A percentile compares a stretch with the other conserved stretches of the same genome.
These are phyloP conservation scores for Melitaea athalia DNA, from an alignment of 2,888 invertebrate genomes.

Conservation along the genomic window DNA sequence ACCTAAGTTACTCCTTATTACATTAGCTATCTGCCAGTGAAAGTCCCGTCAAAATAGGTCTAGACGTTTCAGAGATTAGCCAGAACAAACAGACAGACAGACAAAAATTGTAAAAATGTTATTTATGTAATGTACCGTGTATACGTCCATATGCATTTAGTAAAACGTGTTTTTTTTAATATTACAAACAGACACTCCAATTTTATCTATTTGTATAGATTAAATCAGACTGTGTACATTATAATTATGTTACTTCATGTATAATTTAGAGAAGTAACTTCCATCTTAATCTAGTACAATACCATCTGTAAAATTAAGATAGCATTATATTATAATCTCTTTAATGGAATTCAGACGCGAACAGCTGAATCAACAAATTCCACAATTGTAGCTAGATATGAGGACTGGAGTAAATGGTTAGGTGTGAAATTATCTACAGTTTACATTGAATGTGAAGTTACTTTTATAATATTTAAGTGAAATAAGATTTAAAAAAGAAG, in stretches of 20 bases:
- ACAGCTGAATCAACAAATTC: constrained; percentile 51
- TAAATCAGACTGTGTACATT: neutral
- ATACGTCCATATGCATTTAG: too few relatives aligned
- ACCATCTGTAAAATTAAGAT: constrained; percentile 52
- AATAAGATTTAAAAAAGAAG: too few relatives aligned
- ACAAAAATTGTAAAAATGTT: too few relatives aligned
- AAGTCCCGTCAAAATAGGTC: too few relatives aligned
- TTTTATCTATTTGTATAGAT: neutral
- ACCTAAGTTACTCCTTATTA: too few relatives aligned
- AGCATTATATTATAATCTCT: constrained; percentile 49
- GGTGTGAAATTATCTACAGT: neutral
- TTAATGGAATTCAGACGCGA: constrained; percentile 45
- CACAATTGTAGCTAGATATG: constrained; percentile 23
- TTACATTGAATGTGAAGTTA: neutral
- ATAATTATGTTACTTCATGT: neutral
- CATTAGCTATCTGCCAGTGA: too few relatives aligned
- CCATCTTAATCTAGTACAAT: constrained; percentile 12
- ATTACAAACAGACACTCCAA: too few relatives aligned
- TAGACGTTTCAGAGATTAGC: too few relatives aligned
- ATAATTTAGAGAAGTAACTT: neutral
- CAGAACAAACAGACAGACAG: too few relatives aligned
- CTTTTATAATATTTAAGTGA: too few relatives aligned
- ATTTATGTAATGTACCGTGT: too few relatives aligned
- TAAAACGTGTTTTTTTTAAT: too few relatives aligned
- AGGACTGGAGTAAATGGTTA: neutral